Evolutionary conservation across 1,140 invertebrate species (phyloP), one percentile per base, ranked within the genome.

Genomic region (Nephila pilipes): DNA sequence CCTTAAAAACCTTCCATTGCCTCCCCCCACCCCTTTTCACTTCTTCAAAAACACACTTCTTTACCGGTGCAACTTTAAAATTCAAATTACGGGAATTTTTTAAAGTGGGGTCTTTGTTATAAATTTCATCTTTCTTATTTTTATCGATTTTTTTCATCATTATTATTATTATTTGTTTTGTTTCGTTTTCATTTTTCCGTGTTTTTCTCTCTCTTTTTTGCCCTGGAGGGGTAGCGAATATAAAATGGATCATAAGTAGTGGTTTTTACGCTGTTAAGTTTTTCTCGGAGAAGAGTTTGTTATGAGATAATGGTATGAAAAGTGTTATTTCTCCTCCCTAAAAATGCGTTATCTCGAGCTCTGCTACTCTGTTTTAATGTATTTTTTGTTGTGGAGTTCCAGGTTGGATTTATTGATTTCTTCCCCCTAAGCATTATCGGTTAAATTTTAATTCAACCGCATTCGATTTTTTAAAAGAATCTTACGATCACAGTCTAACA

Each of bases 71-170:
- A 65, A 79, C 54, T 89, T 89, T 89, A 89, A 89, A 89, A 89
- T 79, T 89, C 87, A 89, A 89, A 89, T 89, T 89, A 89, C 63
- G 87, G 6, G 57, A 79, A 38, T 89, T 89, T 75, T n/a, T 65
- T 69, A 32, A 54, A 89, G 54, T 55, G 38, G 38, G 3, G 80
- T 46, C 38, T 36, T 81, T 81, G 80, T 81, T 81, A 81, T 81
- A 20, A 81, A 81, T 81, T 81, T 81, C 80, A 54, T 75, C 69
- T 75, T 32, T 29, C 69, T 36, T 32, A 32, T 75, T 75, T 75
- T 75, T 32, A 75, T 75, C 69, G 36, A 54, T 81, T 81, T 81
- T 81, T 54, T 81, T 22, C 32, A 22, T 18, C 8, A 12, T 60
- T 60, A 20, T 60, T 60, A 60, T 46, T 46, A 46, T 46, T 46